These are phyloP conservation scores for Sinonovacula constricta DNA, from an alignment of 1,140 invertebrate genomes.

Conservation along the genomic window DNA sequence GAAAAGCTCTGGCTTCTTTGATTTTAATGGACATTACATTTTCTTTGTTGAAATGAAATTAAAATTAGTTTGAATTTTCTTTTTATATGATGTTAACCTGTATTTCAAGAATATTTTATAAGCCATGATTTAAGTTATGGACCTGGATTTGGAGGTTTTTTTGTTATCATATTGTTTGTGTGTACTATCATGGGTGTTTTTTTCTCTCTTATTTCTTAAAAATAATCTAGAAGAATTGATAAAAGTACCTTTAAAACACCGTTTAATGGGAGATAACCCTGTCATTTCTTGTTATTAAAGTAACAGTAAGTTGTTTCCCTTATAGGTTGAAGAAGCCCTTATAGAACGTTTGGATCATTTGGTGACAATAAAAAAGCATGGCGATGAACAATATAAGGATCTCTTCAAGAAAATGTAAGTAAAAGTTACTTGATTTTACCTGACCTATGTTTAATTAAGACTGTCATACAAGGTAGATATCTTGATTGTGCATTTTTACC, in stretches of 20 bases:
- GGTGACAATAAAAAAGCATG: constrained; percentile 92
- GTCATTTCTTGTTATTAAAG: not conserved
- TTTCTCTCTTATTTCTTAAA: not conserved
- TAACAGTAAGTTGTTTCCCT: not conserved
- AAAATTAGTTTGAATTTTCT: too few relatives aligned
- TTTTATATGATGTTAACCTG: too few relatives aligned
- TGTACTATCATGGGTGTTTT: not conserved
- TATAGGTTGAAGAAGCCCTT: constrained; percentile 90
- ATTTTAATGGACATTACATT: too few relatives aligned
- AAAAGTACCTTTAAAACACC: not conserved
- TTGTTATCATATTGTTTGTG: not conserved
- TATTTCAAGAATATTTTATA: too few relatives aligned
- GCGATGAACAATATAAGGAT: constrained; percentile 92
- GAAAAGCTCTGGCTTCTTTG: too few relatives aligned
- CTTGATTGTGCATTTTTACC: too few relatives aligned
- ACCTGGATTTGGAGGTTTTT: not conserved
- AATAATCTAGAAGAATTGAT: too few relatives aligned
- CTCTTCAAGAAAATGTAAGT: constrained; percentile 97
- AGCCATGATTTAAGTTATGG: too few relatives aligned
- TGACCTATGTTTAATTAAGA: too few relatives aligned
- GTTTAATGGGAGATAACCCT: not conserved
- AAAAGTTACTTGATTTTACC: too few relatives aligned
- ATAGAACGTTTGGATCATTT: constrained; percentile 96
- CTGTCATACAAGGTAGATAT: too few relatives aligned
- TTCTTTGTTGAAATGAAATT: too few relatives aligned